phyloP scores from a whole-genome alignment of 2,113 vertebrate species.

The Melanocharis versteri region DNA sequence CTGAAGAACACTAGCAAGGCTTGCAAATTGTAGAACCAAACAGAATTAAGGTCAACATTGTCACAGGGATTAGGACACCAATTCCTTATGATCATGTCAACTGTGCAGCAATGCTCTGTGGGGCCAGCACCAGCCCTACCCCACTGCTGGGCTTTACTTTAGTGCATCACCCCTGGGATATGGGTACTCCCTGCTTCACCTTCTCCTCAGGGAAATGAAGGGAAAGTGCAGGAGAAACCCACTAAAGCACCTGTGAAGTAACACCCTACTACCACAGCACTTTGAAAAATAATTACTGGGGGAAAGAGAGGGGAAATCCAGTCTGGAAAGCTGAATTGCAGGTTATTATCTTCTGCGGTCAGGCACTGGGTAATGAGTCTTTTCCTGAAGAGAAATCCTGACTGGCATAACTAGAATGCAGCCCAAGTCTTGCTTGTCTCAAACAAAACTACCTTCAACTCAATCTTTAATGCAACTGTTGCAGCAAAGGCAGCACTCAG shows the following conservation, averaged over 20 bases:
- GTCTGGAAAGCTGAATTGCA: neutral
- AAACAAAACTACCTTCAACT: neutral
- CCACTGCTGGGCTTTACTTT: neutral
- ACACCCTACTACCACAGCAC: neutral
- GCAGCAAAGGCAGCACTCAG: neutral
- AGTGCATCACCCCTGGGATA: neutral
- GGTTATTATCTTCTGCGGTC: neutral
- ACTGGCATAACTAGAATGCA: neutral
- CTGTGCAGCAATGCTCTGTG: neutral
- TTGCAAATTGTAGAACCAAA: slow-evolving; percentile 27
- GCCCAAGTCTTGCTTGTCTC: neutral
- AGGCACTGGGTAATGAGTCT: neutral
- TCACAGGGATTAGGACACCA: slow-evolving; percentile 37
- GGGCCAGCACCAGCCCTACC: neutral
- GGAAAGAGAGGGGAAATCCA: slow-evolving; percentile 1
- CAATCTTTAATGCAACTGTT: no score
- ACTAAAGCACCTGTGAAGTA: neutral
- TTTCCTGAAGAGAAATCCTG: slow-evolving; percentile 24
- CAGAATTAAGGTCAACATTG: slow-evolving; percentile 38
- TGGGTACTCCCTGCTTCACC: neutral
- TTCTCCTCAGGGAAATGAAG: neutral
- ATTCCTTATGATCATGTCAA: neutral
- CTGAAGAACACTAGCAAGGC: neutral
- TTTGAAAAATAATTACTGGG: slow-evolving; percentile 18
- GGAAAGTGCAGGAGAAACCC: neutral